Evolutionary conservation across 1,140 invertebrate species (phyloP), one percentile per base, ranked within the genome.

Genomic region (Campoletis sonorensis): DNA sequence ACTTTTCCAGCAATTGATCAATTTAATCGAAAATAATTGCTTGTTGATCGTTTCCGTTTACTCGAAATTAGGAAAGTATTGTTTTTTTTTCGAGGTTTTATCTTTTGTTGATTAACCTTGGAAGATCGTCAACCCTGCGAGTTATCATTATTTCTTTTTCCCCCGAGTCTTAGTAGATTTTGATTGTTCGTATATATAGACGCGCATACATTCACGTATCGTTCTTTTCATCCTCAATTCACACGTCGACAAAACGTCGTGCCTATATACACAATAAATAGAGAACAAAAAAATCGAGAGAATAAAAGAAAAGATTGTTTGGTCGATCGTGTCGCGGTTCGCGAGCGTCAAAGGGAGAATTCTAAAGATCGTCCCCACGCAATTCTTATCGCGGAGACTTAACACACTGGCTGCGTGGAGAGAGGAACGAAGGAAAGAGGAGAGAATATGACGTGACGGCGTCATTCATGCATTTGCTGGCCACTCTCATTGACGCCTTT

Each of bases 401-500:
- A 18, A 70, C 26, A 33, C 13, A 70, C 67, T 15, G 33, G n/a
- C n/a, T n/a, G n/a, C n/a, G 67, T 33, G 30, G 11, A 30, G 67
- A 70, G 67, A 67, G 30, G 11, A 15, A 13, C 37, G 37, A 26
- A 72, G 37, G 72, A 51, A 54, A 3, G 72, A 75, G 72, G 37
- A n/a, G n/a, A n/a, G n/a, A n/a, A n/a, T n/a, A 78, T 78, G 33
- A 67, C 54, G 76, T 67, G 76, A 78, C 76, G 18, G 33, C 76
- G 76, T 67, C 76, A 78, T 78, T 78, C 76, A 78, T 78, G 76
- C 76, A 51, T 67, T 70, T 30, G 76, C 76, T 64, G 76, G 61
- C 33, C 30, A 40, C 58, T 78, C 76, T 78, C 76, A 78, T 78
- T 78, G 76, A 78, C 58, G 76, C 73, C 73, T 77, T 58, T 51